Evolutionary conservation across 2,888 invertebrate species (phyloP), one percentile per base, ranked within the genome.

Genomic region (Rotaria socialis): DNA sequence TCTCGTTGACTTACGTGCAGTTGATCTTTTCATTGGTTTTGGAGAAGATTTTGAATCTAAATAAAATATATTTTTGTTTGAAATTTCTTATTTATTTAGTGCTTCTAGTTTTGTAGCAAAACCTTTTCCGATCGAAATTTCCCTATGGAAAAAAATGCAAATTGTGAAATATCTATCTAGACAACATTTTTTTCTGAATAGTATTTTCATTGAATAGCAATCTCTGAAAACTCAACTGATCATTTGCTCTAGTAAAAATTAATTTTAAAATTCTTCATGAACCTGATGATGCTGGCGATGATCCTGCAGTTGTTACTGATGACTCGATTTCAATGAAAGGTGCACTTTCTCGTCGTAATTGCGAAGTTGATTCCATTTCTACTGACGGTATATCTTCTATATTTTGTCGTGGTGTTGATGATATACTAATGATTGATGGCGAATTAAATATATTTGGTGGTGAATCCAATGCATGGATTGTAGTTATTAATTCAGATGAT

Each of bases 361-460:
- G 4, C 16, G 67, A 27, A 16, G 8, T 27, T 41, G 27, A 41
- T 35, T 67, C 67, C 35, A 16, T 19, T 35, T 67, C 67, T 67
- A 67, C 7, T 1, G 19, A 16, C 5, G 14, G 11, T 67, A 19
- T 16, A 67, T 67, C 67, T 27, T 67, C 67, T 35, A 41, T 67
- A 1, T 8, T 35, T 16, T 67, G 67, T 35, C 27, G 14, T 67
- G 67, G 67, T 35, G 67, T 67, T 35, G 67, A 35, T 35, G 16
- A 35, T 27, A 35, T 2, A 67, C 67, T 67, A 4, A 67, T 35
- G 35, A 67, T 27, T 19, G 67, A 35, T 35, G 67, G 35, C 6
- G 67, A 67, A 67, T 67, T 27, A 35, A 67, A 67, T 35, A 67
- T 67, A 67, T 67, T 67, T 19, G 67, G 67, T 35, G 67, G 27